These are phyloP conservation scores for Drosophila baimaii DNA, from an alignment of 1,140 invertebrate species.

Conservation along the genomic window DNA sequence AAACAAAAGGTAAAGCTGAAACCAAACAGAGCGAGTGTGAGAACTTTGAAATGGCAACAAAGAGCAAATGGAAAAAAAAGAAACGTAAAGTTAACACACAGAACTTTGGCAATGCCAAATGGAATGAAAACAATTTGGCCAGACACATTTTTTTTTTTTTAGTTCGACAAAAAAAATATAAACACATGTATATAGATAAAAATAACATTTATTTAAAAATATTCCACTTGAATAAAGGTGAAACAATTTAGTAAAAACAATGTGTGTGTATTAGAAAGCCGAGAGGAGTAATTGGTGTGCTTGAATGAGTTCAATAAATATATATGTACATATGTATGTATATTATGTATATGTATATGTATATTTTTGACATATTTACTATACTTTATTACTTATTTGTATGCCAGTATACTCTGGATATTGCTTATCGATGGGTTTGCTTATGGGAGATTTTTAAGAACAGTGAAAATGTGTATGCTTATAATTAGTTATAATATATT, in stretches of 20 bases:
- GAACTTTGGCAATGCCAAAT: constrained; percentile 32
- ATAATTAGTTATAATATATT: too few species aligned
- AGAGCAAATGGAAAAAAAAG: constrained; percentile 1
- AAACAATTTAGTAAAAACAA: neutral
- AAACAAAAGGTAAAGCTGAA: constrained; percentile 10
- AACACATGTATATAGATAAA: neutral
- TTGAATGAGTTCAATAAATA: neutral
- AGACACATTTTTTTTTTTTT: constrained; percentile 20
- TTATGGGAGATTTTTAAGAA: neutral
- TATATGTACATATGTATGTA: too few species aligned
- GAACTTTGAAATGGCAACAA: constrained; percentile 26
- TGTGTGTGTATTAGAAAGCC: neutral
- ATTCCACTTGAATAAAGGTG: constrained; percentile 1
- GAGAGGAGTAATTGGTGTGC: neutral
- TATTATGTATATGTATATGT: too few species aligned
- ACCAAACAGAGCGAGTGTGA: constrained; percentile 27
- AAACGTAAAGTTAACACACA: constrained; percentile 18
- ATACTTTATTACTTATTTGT: too few species aligned
- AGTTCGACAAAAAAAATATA: neutral
- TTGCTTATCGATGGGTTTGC: too few species aligned
- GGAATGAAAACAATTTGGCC: constrained; percentile 34
- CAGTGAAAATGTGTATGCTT: too few species aligned
- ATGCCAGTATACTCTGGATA: neutral
- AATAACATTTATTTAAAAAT: constrained; percentile 22
- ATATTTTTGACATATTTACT: neutral